Evolutionary conservation across 2,797 vertebrate genomes (phyloP), one percentile per base, ranked within the genome.

Genomic region (Enteromius viviparus): DNA sequence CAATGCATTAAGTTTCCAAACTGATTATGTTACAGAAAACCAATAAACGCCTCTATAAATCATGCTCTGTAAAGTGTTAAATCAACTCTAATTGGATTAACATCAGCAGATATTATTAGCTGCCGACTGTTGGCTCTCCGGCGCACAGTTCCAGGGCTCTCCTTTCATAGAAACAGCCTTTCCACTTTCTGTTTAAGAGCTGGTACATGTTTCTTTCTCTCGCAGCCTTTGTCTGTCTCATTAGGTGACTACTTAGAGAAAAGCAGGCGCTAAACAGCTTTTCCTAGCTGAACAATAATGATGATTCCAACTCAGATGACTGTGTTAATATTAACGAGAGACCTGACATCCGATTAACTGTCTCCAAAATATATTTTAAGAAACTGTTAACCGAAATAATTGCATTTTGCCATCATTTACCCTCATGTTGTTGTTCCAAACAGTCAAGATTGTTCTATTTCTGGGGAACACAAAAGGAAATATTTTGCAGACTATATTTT

Each of bases 11-110:
- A 94, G 94, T 95, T 95, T 95, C 94, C 94, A 93, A 89, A 93
- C 94, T 95, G 94, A 95, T 95, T 95, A 93, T 94, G 95, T 95
- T 95, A 95, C 94, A 94, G 94, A 95, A 96, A 96, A 95, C 94
- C 94, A 96, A 95, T 96, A 95, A 95, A 95, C 94, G 94, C 94
- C 94, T 94, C 94, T 95, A 95, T 95, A 95, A 95, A 95, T 96
- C 95, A 95, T 91, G 93, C 92, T 91, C 93, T 95, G 94, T 93
- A 95, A 94, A 95, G 94, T 95, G 95, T 96, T 95, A 95, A 95
- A 95, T 95, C 94, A 95, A 95, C 94, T 92, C 93, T 95, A 96
- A 96, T 94, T 92, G 93, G 94, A 95, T 95, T 95, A 95, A 94
- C 94, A 95, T 96, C 94, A 95, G 94, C 94, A 94, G 93, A 95